Evolutionary conservation across 2,113 vertebrate genomes (phyloP).

Genomic region (Stomatorhinus ivindoensis): DNA sequence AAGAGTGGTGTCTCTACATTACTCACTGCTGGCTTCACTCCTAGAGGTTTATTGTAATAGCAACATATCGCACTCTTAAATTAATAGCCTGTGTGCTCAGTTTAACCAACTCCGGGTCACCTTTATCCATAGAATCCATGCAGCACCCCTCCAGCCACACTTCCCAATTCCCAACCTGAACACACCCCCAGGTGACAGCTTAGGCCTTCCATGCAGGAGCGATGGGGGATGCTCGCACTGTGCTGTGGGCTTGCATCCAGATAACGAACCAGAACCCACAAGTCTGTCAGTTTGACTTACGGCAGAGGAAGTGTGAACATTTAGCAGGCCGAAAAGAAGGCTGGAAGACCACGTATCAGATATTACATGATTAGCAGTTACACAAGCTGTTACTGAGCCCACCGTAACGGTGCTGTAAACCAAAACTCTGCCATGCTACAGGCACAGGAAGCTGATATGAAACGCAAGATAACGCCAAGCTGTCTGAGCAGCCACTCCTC

Average conservation of each 20-base stretch:
- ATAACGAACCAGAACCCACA: constrained; percentile 15
- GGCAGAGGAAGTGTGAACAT: constrained; percentile 21
- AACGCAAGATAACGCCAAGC: neutral
- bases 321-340: neutral
- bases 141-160: neutral
- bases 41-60: neutral
- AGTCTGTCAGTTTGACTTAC: constrained; percentile 21
- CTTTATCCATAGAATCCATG: neutral
- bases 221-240: neutral
- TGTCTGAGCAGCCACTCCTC: neutral
- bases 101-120: neutral
- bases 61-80: neutral
- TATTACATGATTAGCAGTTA: constrained; percentile 16
- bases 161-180: neutral
- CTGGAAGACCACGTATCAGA: neutral
- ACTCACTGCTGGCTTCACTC: neutral
- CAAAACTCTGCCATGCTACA: neutral
- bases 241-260: constrained; percentile 1
- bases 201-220: neutral
- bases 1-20: neutral
- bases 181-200: neutral
- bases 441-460: neutral
- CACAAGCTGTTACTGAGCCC: constrained; percentile 8
- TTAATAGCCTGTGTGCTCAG: neutral
- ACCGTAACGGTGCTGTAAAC: constrained; percentile 8